Conservation (phyloP, 2,888 invertebrate genomes). For the Seladonia tumulorum region DNA sequence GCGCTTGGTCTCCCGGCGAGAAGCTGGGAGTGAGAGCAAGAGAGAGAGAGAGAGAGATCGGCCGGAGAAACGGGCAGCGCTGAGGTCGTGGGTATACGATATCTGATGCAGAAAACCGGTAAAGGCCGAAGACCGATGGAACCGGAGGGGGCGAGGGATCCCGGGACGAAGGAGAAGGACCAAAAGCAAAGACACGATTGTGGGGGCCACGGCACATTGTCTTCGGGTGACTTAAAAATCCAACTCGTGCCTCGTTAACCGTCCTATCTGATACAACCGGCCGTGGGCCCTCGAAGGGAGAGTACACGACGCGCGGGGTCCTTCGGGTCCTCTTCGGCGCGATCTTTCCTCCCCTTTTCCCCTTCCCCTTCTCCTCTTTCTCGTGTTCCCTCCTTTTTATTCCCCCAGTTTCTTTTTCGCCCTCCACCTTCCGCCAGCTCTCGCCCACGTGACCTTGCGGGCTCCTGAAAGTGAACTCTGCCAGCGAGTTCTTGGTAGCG, state of each 20-base stretch:
- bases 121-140: slow-evolving; percentile 76
- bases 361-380: slow-evolving; percentile 1
- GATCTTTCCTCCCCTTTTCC: slow-evolving; percentile 9
- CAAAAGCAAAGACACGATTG: slow-evolving; percentile 78
- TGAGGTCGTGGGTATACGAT: slow-evolving; percentile 79
- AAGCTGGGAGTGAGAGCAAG: slow-evolving; percentile 20
- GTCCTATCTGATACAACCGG: slow-evolving; percentile 79
- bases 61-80: slow-evolving; percentile 57
- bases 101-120: slow-evolving; percentile 84
- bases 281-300: slow-evolving; percentile 62
- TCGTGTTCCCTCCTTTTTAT: background rate
- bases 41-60: background rate
- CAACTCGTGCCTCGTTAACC: slow-evolving; percentile 84
- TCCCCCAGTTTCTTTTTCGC: background rate
- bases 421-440: slow-evolving; percentile 46
- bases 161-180: slow-evolving; percentile 60
- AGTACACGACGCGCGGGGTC: slow-evolving; percentile 60
- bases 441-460: slow-evolving; percentile 70
- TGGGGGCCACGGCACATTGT: slow-evolving; percentile 78
- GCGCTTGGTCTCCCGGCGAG: slow-evolving; percentile 39
- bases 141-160: slow-evolving; percentile 30
- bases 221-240: slow-evolving; percentile 83
- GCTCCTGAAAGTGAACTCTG: slow-evolving; percentile 61
- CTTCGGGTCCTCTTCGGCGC: slow-evolving; percentile 26
- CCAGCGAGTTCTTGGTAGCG: slow-evolving; percentile 60